Evolutionary conservation across 2,797 vertebrate species (phyloP), one percentile per base, ranked within the genome.

Genomic region (Sebastes jordani): DNA sequence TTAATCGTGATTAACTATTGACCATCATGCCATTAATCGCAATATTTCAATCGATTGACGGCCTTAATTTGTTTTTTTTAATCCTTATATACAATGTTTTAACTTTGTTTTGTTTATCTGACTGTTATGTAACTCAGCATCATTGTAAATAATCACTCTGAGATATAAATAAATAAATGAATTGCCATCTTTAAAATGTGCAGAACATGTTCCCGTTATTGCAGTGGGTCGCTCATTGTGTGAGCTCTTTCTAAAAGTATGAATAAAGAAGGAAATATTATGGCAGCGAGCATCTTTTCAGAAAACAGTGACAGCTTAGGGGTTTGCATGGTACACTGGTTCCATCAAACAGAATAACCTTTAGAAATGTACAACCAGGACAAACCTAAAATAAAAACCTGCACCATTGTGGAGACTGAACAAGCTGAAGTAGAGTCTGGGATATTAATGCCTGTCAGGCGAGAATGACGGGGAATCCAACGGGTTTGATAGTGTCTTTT

Each of bases 301-400:
- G 69, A 52, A 20, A 65, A 74, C 86, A 78, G 68, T 58, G 74
- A 85, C 85, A 77, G 87, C 62, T 91, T 82, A 72, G 76, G 81
- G 80, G 74, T 87, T 86, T 90, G 86, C 77, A 86, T 81, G 82
- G 67, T 87, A 80, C 80, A 76, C 22, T 84, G 83, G 67, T 70
- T 88, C 79, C 81, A 88, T 89, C 86, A 86, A 85, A 90, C 13
- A 83, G 34, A 84, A 90, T 84, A 76, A 89, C 71, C 79, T 86
- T 85, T 92, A 75, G 13, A 86, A 89, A 89, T 89, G 11, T 82
- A 86, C 55, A 10, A 81, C 74, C 66, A 86, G 76, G 81, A 83
- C 75, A 79, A 73, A 82, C 63, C 67, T 75, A 36, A 49, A 27
- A 32, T 30, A 87, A 67, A 84, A 86, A 77, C 62, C 56, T 62